phyloP scores from a whole-genome alignment of 2,113 vertebrate species.

The Formicarius rufipectus region DNA sequence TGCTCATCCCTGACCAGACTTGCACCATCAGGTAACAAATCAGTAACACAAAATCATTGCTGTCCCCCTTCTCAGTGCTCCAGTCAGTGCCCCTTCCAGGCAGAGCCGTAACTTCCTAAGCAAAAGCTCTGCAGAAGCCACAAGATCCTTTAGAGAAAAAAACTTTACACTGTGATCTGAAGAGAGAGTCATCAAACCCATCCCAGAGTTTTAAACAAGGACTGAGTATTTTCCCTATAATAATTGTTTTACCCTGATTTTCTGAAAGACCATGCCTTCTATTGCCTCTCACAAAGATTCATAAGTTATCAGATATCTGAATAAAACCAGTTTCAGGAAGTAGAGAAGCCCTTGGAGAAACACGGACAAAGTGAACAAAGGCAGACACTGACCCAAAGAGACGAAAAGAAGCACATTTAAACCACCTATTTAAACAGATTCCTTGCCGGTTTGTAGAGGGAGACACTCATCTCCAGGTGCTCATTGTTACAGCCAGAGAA shows the following conservation, averaged over 20 bases:
- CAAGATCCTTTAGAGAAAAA: not conserved
- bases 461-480: not conserved
- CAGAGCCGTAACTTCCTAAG: not conserved
- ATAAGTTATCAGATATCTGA: not conserved
- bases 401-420: not conserved
- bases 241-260: not conserved
- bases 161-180: not conserved
- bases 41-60: accelerated
- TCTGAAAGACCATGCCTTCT: not conserved
- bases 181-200: not conserved
- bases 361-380: not conserved
- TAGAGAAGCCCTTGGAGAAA: not conserved
- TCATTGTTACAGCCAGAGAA: not conserved
- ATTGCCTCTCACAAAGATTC: not conserved
- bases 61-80: not conserved
- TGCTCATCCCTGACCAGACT: not conserved
- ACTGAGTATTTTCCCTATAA: not conserved
- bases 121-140: not conserved
- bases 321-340: not conserved
- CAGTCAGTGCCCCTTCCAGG: not conserved
- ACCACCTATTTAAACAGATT: not conserved
- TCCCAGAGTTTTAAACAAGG: not conserved
- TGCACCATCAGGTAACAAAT: not conserved
- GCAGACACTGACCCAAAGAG: not conserved
- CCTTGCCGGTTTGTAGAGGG: not conserved